Percentiles rank a stretch among this genome's conserved stretches.
Conservation (phyloP, 2,888 invertebrate genomes). For the Argyresthia albistria region DNA sequence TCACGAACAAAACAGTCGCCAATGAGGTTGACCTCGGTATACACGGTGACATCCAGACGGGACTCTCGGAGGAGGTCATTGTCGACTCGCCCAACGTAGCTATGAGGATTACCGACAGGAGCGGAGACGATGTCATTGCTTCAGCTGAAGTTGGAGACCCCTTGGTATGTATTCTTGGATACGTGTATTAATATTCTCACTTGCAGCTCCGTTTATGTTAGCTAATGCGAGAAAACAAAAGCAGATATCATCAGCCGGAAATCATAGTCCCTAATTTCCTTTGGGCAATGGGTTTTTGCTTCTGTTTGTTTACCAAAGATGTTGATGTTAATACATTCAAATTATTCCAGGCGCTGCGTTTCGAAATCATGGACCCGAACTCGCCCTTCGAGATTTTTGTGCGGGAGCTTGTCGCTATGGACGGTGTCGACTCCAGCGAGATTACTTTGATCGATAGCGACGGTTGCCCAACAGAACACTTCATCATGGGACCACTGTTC, state of each 20-base stretch:
- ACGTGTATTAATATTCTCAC: background rate
- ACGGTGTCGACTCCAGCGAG: constrained; percentile 93
- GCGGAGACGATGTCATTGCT: constrained; percentile 86
- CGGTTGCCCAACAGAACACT: constrained; percentile 94
- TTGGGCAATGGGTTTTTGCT: no score
- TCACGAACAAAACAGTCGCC: constrained; percentile 94
- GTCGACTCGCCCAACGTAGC: constrained; percentile 96
- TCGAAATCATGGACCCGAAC: constrained; percentile 93
- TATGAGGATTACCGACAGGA: constrained; percentile 92
- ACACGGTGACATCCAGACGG: constrained; percentile 89
- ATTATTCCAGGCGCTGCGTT: constrained; percentile 78
- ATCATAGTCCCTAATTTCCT: no score
- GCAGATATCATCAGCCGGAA: no score
- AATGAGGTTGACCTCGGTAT: constrained; percentile 93
- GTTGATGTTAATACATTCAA: background rate
- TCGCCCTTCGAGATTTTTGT: constrained; percentile 97
- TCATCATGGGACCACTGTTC: constrained; percentile 94
- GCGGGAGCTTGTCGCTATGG: constrained; percentile 94
- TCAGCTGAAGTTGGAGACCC: constrained; percentile 95
- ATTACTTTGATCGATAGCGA: constrained; percentile 92
- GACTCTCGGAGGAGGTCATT: constrained; percentile 90
- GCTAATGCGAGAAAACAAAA: no score
- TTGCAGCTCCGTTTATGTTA: no score
- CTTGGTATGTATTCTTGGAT: constrained; percentile 50
- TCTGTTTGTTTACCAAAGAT: no score